Base-by-base conservation (phyloP, 2,888 invertebrate species). In the Lasioglossum zephyrum region DNA sequence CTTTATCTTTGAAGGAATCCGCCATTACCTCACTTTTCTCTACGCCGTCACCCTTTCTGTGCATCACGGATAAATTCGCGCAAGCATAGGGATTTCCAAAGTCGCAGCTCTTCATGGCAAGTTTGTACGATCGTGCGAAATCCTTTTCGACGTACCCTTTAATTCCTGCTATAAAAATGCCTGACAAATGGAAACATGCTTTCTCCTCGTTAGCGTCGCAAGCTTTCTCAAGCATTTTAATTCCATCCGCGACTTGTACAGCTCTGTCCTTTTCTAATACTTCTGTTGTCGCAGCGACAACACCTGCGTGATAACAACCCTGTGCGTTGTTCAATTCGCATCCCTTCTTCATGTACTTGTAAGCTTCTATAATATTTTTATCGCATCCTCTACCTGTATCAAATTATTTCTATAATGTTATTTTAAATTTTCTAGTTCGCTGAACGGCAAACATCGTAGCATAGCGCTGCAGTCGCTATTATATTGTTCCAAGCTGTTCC, bases 1-100 rank as follows among this genome's bases (percentile, higher is more conserved):
- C 98, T 86, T 97, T 95, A 87, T 96, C 95, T 93, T 97, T 97
- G 93, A 97, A 98, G 88, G 96, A 96, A 82, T 97, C 96, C 0
- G 98, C 97, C 92, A 98, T 96, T 81, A 97, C 96, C 75, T 95
- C 93, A 95, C 97, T 97, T 93, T 97, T 97, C 78, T 97, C 97
- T 0, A 97, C 97, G 2, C 99, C 99, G 87, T 99, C 98, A 22
- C 98, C 98, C 93, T 96, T 97, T 53, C 96, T 96, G 94, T 98
- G 98, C 98, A 98, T 98, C 94, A 97, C 97, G 93, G 98, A 97
- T 0, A 99, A 96, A 95, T 99, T 99, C 0, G 97, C 97, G 95
- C 99, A 99, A 0, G 98, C 98, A 93, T 97, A 97, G 94, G 98
- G 97, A 93, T 98, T 97, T 0, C 97, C 98, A 0, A 97, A 95